Conservation (phyloP, 2,797 vertebrate genomes). For the Morelia viridis region DNA sequence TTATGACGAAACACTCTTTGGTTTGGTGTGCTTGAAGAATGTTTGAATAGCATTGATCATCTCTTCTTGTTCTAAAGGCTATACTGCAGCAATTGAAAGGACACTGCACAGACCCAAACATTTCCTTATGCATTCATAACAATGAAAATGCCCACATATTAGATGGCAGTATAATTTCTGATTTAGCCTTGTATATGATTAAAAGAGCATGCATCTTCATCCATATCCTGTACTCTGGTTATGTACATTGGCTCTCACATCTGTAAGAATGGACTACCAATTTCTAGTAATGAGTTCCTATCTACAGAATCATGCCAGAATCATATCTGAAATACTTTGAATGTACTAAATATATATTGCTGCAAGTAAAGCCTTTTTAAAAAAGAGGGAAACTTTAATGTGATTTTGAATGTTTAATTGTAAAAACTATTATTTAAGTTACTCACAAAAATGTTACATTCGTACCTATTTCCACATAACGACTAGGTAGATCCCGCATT, state of each 20-base stretch:
- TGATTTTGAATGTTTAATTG: not conserved
- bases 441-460: not conserved
- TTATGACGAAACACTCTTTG: not conserved
- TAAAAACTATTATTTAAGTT: not conserved
- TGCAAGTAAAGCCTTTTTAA: not conserved
- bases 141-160: not conserved
- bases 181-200: not conserved
- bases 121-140: not conserved
- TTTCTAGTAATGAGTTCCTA: not conserved
- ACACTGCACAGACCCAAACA: not conserved
- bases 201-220: not conserved
- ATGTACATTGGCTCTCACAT: not conserved
- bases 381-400: not conserved
- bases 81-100: not conserved
- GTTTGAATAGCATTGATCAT: not conserved
- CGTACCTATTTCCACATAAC: constrained; percentile 97
- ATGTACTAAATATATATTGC: not conserved
- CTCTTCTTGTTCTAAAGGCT: not conserved
- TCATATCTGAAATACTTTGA: not conserved
- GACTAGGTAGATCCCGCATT: constrained; percentile 93
- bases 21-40: not conserved
- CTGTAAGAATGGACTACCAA: not conserved
- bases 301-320: not conserved
- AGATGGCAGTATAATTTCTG: not conserved
- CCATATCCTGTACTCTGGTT: not conserved